Conservation (phyloP, 30 jellyfish, hydroid and myxozoan species). For the Turritopsis rubra region DNA sequence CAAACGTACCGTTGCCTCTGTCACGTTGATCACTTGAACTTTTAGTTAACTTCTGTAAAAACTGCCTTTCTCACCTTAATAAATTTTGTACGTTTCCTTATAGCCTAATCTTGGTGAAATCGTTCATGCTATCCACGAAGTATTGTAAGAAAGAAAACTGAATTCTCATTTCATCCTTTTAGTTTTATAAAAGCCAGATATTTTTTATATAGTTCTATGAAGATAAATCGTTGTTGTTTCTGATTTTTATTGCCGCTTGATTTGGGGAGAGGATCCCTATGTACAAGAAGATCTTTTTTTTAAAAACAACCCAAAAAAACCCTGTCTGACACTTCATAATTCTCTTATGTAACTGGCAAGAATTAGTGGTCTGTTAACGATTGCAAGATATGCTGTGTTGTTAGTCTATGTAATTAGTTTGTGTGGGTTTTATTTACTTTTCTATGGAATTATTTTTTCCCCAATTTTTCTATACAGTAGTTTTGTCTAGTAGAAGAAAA, state of each 20-base stretch:
- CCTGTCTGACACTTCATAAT: too few species aligned
- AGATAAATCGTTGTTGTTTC: neutral
- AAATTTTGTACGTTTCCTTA: neutral
- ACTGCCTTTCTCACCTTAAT: too few species aligned
- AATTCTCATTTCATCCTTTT: neutral
- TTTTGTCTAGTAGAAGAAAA: neutral
- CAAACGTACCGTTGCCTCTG: too few species aligned
- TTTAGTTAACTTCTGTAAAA: too few species aligned
- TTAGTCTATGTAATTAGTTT: too few species aligned
- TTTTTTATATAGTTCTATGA: neutral
- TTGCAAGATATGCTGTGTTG: neutral
- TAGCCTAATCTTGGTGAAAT: slow-evolving; percentile 19
- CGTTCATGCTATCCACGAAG: slow-evolving; percentile 20
- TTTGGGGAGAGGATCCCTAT: neutral
- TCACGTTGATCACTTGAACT: too few species aligned
- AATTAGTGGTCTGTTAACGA: too few species aligned
- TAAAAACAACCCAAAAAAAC: neutral
- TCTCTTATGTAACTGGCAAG: too few species aligned
- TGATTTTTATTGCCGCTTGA: neutral
- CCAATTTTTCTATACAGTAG: neutral
- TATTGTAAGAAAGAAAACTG: neutral
- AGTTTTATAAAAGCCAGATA: slow-evolving; percentile 4
- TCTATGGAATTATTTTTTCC: neutral
- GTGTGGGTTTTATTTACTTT: too few species aligned
- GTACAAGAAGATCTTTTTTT: neutral